phyloP scores from a whole-genome alignment of 2,797 vertebrate genomes.

The Chrosomus eos region DNA sequence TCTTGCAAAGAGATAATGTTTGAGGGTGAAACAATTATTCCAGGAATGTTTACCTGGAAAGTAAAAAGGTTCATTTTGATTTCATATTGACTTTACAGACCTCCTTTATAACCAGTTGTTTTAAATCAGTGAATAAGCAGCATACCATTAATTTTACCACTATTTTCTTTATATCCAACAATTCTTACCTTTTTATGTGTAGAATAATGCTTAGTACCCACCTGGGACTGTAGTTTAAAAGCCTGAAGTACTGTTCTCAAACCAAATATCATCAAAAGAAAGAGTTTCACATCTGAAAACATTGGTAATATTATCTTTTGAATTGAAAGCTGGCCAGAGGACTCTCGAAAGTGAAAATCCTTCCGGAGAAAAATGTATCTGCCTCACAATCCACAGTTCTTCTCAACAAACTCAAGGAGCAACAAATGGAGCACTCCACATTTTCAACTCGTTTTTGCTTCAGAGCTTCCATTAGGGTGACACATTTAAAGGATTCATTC shows the following conservation, averaged over 20 bases:
- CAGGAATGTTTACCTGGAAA: not conserved
- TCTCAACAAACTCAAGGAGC: not conserved
- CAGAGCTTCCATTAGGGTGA: slow-evolving; percentile 15
- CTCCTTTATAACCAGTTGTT: not conserved
- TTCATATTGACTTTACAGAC: not conserved
- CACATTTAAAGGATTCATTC: slow-evolving; percentile 20
- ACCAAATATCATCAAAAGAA: slow-evolving; percentile 11
- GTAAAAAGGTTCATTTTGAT: not conserved
- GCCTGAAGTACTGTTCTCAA: slow-evolving; percentile 2
- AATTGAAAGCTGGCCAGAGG: slow-evolving; percentile 46
- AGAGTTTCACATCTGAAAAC: slow-evolving; percentile 12
- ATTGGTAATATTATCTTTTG: slow-evolving; percentile 53
- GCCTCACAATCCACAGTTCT: not conserved
- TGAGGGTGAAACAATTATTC: not conserved
- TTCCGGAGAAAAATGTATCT: slow-evolving; percentile 20
- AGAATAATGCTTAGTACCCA: not conserved
- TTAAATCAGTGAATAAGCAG: not conserved
- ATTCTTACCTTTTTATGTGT: not conserved
- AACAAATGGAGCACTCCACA: not conserved
- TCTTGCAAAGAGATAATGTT: not conserved
- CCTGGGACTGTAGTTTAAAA: slow-evolving; percentile 2
- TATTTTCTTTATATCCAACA: not conserved
- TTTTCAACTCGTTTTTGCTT: slow-evolving; percentile 16
- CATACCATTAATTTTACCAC: not conserved
- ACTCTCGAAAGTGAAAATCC: slow-evolving; percentile 40